Evolutionary conservation across 2,797 vertebrate species (phyloP), one percentile per base, ranked within the genome.

Genomic region (Eulemur rubriventer): DNA sequence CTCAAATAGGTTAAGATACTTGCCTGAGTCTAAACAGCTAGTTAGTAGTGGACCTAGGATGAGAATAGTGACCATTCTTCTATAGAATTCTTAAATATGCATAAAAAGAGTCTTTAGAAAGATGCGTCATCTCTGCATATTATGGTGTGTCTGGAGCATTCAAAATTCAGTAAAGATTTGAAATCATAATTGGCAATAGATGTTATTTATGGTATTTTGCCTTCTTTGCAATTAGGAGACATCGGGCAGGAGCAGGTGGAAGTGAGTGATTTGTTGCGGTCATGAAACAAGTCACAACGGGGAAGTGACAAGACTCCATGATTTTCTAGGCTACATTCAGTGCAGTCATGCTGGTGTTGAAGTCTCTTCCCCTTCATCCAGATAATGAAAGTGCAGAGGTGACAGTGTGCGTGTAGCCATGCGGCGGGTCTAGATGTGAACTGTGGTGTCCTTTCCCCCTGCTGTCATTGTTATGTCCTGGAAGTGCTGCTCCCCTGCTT

Each of bases 231-330:
- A 13, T 20, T 52, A 92, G 79, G 50, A 82, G 61, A 95, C 88
- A 67, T 52, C 55, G 72, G 70, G 80, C 46, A 13, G 18, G 72
- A 95, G 63, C 89, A 75, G 78, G 82, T 84, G 18, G 35, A 90
- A 91, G 90, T n/a, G 76, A 93, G 46, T 87, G 94, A 88, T 95
- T 95, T 96, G 57, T 86, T 38, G 72, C 35, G n/a, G 63, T 69
- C 11, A 1, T 65, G 61, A 97, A 94, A 76, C 33, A 61, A 91
- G 89, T 75, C 83, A 82, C 70, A 14, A 5, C 9, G 35, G 67
- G 65, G 61, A 95, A 94, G 93, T 4, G 43, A 65, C 83, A 79
- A 79, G 92, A 65, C 43, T 89, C 63, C 6, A 9, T 61, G 76
- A 78, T 76, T 97, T 94, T 92, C 55, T 26, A 28, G 67, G 48